Conservation (phyloP, 2,113 vertebrate species). For the Bos javanicus region DNA sequence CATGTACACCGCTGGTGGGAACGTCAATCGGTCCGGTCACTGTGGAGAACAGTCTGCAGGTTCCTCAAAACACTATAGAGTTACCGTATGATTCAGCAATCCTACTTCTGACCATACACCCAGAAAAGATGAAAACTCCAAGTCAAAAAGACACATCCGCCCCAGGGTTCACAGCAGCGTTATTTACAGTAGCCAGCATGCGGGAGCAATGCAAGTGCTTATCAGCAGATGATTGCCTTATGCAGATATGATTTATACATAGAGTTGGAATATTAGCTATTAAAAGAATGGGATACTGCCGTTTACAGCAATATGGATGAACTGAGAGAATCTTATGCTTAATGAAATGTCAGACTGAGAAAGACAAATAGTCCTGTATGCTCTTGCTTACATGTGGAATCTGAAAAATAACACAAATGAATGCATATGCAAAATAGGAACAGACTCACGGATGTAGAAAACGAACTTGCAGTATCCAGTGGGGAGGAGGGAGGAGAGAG, state of each 20-base stretch:
- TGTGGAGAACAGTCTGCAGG: background rate
- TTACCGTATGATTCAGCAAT: background rate
- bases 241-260: background rate
- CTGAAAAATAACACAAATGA: background rate
- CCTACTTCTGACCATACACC: too few relatives aligned
- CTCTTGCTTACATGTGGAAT: accelerated
- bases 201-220: background rate
- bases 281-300: background rate
- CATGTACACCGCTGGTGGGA: accelerated
- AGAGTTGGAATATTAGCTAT: background rate
- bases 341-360: background rate
- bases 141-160: background rate
- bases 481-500: background rate
- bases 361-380: background rate
- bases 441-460: accelerated
- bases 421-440: background rate
- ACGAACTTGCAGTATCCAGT: background rate
- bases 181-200: background rate
- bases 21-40: background rate
- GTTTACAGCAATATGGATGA: background rate
- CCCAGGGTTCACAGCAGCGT: background rate
- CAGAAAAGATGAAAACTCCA: background rate
- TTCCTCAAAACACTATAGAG: background rate
- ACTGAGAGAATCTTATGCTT: too few relatives aligned
- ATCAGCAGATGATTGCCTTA: background rate